Conservation (phyloP, 2,888 invertebrate genomes). For the Chrysolina haemoptera region DNA sequence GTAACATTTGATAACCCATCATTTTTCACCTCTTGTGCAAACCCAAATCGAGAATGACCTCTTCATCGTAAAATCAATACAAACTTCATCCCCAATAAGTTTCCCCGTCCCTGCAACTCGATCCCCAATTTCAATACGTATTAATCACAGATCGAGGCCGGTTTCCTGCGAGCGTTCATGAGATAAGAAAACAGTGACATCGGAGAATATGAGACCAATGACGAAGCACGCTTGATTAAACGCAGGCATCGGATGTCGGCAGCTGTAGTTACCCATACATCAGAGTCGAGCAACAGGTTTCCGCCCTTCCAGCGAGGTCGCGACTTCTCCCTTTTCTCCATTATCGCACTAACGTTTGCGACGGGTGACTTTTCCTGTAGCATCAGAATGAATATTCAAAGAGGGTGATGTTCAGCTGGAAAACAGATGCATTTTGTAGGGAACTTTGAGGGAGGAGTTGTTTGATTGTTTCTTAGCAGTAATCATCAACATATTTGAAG, state of each 20-base stretch:
- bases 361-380: slow-evolving; percentile 36
- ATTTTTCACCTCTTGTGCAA: too few species aligned
- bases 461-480: too few species aligned
- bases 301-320: slow-evolving; percentile 42
- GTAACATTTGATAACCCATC: too few species aligned
- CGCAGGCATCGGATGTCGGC: slow-evolving; percentile 30
- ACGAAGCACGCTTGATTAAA: slow-evolving; percentile 39
- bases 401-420: not conserved
- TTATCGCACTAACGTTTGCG: slow-evolving; percentile 40
- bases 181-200: slow-evolving; percentile 16
- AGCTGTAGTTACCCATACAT: slow-evolving; percentile 43
- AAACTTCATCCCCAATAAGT: not conserved
- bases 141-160: slow-evolving; percentile 10
- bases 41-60: too few species aligned
- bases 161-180: not conserved
- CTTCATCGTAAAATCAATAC: not conserved
- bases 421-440: not conserved
- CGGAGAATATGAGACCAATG: slow-evolving; percentile 34
- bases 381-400: slow-evolving; percentile 35
- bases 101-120: not conserved
- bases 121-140: slow-evolving; percentile 18
- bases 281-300: slow-evolving; percentile 54
- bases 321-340: slow-evolving; percentile 47
- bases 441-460: too few species aligned
- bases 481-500: too few species aligned